phyloP scores from a whole-genome alignment of 2,888 invertebrate genomes.

The Cephonodes hylas region DNA sequence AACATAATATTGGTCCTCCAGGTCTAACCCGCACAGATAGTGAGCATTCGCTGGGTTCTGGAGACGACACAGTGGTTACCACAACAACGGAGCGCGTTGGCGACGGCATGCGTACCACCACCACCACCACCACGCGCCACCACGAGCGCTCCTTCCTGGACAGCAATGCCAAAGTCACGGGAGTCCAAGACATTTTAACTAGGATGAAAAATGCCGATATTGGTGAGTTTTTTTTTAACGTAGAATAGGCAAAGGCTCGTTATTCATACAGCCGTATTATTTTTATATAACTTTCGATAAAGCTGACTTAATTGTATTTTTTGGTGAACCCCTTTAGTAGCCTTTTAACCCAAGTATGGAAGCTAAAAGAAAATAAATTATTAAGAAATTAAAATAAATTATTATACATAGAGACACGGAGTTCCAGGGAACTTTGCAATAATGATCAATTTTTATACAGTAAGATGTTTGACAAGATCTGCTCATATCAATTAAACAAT shows the following conservation, averaged over 20 bases:
- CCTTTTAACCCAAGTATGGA: no score
- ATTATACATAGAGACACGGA: no score
- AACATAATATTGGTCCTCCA: conserved; percentile 18
- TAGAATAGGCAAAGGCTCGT: no score
- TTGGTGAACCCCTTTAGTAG: no score
- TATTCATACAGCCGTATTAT: not conserved
- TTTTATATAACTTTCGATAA: not conserved
- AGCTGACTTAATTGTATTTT: no score
- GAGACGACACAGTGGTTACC: conserved; percentile 53
- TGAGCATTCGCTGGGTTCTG: conserved; percentile 66
- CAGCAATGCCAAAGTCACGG: conserved; percentile 85
- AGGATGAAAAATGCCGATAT: conserved; percentile 90
- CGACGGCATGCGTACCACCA: conserved; percentile 44
- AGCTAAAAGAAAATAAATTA: no score
- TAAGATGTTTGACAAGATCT: no score
- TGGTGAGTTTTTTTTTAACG: conserved; percentile 66
- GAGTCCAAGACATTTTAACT: conserved; percentile 87
- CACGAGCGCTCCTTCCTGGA: conserved; percentile 84
- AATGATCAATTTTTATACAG: no score
- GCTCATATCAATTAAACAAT: no score
- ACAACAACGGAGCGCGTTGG: conserved; percentile 43
- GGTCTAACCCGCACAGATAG: conserved; percentile 66
- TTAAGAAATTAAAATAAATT: no score
- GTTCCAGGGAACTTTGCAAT: no score
- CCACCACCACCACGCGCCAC: conserved; percentile 31